Base-by-base conservation (phyloP, 2,113 vertebrate species). In the Melanostigma gelatinosum region DNA sequence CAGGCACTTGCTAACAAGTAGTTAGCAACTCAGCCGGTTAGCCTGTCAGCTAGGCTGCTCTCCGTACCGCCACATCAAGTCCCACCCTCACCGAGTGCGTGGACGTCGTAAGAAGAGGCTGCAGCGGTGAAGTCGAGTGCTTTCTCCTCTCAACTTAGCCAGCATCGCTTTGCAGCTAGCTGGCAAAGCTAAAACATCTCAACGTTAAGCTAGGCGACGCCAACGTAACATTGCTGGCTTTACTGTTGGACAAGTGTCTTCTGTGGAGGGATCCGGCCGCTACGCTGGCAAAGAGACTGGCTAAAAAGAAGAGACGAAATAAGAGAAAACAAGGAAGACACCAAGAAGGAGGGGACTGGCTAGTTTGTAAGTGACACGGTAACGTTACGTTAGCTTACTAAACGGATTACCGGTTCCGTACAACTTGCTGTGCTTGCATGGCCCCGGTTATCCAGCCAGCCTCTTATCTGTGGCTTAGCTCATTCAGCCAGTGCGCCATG, bases 41-140 rank as follows among this genome's bases (percentile, higher is more conserved):
- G 83, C 82, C 76, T 79, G 87, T 27, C 71, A 75, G 87, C 85
- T 85, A 88, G 82, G 85, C 80, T 72, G 79, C 88, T 77, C 38
- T 57, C 83, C 22, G 52, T 27, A 5, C 72, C 36, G 79, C 70
- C 72, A 79, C 86, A 72, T 34, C 70, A 89, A 92, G 91, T 92
- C 92, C 93, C 92, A 91, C 93, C 92, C 93, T 92, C 85, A 22
- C n/a, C 65, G 36, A 81, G 86, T 88, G 85, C 87, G 90, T 88
- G 86, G 84, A 91, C 91, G 86, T 84, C 77, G 85, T 66, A 73
- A 75, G 82, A 87, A 75, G 82, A 87, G 86, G 84, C 90, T 88
- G 85, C 85, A 73, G 82, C 84, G 71, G 79, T 38, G 71, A 87
- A 89, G 85, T 85, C 67, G 60, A 77, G 69, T 50, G 58, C 64